A percentile compares a stretch with the other conserved stretches of the same genome.
These are phyloP conservation scores for Thamnophis sirtalis DNA, from an alignment of 2,113 vertebrate species.

Conservation along the genomic window DNA sequence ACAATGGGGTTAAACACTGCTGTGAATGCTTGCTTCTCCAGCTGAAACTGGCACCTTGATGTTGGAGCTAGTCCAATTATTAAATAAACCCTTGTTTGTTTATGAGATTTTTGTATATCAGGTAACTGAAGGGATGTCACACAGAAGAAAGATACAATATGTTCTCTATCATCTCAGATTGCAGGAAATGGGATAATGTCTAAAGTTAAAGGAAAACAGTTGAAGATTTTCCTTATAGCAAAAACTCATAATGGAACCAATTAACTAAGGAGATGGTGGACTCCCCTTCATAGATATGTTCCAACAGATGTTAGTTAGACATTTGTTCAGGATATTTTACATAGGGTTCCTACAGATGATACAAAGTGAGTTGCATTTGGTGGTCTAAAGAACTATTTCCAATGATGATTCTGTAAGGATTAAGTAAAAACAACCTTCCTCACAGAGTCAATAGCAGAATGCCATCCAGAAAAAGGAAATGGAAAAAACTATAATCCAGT, in stretches of 20 bases:
- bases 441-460: not conserved
- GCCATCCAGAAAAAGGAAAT: not conserved
- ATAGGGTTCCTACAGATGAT: not conserved
- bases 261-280: not conserved
- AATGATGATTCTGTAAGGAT: not conserved
- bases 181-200: not conserved
- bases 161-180: not conserved
- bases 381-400: not conserved
- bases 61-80: not conserved
- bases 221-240: not conserved
- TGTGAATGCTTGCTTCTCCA: not conserved
- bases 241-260: not conserved
- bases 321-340: not conserved
- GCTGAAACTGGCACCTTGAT: not conserved
- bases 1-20: not conserved
- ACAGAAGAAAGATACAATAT: not conserved
- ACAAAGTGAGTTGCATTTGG: not conserved
- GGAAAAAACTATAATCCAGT: not conserved
- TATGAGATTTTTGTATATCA: not conserved
- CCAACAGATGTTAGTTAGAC: not conserved
- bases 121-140: not conserved
- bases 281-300: not conserved
- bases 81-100: not conserved
- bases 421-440: not conserved
- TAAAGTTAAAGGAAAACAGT: not conserved